Conservation (phyloP, 2,888 invertebrate genomes). For the Strigamia transsilvanica region DNA sequence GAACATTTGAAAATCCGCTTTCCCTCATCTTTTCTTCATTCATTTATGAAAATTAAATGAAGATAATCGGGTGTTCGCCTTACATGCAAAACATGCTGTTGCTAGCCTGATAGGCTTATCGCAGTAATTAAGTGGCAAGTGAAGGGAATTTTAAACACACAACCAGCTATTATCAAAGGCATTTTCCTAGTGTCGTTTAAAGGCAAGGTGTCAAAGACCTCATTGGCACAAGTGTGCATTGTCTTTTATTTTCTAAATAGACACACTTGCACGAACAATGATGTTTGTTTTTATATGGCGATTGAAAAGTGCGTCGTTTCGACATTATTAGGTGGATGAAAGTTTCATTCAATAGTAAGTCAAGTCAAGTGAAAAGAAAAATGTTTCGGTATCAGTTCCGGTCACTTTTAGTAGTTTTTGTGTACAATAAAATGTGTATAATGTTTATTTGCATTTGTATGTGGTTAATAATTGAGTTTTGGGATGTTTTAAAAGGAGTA, state of each 20-base stretch:
- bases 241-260: background rate
- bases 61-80: slow-evolving; percentile 30
- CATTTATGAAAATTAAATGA: slow-evolving; percentile 30
- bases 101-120: slow-evolving; percentile 30
- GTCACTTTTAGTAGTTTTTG: too few relatives aligned
- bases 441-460: too few relatives aligned
- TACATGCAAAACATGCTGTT: slow-evolving; percentile 30
- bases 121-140: slow-evolving; percentile 10
- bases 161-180: slow-evolving; percentile 16
- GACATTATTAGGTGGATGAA: background rate
- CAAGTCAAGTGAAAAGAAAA: too few relatives aligned
- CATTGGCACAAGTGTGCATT: slow-evolving; percentile 25
- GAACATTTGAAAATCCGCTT: slow-evolving; percentile 26
- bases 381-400: too few relatives aligned
- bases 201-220: slow-evolving; percentile 25
- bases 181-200: slow-evolving; percentile 15
- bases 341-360: background rate
- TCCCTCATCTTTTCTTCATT: slow-evolving; percentile 16
- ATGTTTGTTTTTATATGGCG: background rate
- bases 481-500: too few relatives aligned
- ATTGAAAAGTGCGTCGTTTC: background rate
- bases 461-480: too few relatives aligned
- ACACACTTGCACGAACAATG: background rate
- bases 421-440: too few relatives aligned
- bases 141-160: slow-evolving; percentile 21